phyloP scores from a whole-genome alignment of 1,140 invertebrate species.

The Thereuonema tuberculata region DNA sequence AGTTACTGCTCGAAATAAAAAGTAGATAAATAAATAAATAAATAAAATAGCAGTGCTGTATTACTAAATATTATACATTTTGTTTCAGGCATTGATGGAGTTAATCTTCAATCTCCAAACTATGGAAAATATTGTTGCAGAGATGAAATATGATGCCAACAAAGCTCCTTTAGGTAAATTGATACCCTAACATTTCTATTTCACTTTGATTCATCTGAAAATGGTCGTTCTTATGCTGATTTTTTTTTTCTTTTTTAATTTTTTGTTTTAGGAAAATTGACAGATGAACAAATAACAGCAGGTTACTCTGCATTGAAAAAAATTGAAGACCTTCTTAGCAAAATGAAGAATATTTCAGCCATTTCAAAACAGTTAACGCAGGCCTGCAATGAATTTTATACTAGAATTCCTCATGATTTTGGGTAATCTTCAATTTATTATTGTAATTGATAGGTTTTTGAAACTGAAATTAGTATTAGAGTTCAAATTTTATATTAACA shows the following conservation, averaged over 20 bases:
- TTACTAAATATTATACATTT: no score
- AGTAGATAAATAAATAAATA: no score
- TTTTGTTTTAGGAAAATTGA: constrained; percentile 36
- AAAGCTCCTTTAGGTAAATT: constrained; percentile 26
- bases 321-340: constrained; percentile 31
- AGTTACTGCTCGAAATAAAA: no score
- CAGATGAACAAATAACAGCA: constrained; percentile 38
- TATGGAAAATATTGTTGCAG: constrained; percentile 41
- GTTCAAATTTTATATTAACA: no score
- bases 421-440: constrained; percentile 27
- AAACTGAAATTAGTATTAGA: no score
- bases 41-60: no score
- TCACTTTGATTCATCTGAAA: no score
- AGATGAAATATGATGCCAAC: constrained; percentile 32
- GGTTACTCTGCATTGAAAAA: constrained; percentile 40
- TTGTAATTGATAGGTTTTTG: no score
- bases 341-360: constrained; percentile 8
- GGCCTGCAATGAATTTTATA: constrained; percentile 43
- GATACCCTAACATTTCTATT: constrained; percentile 2
- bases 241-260: neutral
- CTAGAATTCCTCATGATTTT: constrained; percentile 45
- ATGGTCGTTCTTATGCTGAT: neutral
- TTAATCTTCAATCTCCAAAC: constrained; percentile 41
- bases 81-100: constrained; percentile 38
- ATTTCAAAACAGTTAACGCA: constrained; percentile 17